Base-by-base conservation (phyloP, 2,113 vertebrate genomes). In the Pardalotus punctatus region DNA sequence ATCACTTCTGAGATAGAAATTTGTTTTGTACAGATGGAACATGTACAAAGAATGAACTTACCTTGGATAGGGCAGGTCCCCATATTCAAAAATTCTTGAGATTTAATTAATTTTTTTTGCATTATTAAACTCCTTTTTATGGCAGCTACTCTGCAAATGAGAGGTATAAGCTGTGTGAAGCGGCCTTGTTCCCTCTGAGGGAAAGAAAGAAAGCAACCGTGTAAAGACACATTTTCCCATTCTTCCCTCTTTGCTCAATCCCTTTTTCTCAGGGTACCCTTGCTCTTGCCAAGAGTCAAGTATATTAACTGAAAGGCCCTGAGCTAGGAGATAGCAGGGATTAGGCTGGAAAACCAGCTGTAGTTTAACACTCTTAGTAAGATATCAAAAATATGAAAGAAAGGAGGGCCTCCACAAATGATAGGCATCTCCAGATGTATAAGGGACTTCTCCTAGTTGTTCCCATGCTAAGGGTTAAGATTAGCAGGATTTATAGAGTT, bases 391-490 rank as follows among this genome's bases (percentile, higher is more conserved):
- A 25, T 40, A 16, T 36, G 5, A 24, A 82, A 72, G 24, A 62
- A 20, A 48, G 8, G 14, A 61, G 16, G 1, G 2, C 7, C 1
- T 57, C 12, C 2, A 4, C 10, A 43, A 74, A 47, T 33, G 17
- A 45, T 5, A 58, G 21, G 1, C 6, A 33, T 9, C n/a, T 40
- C 20, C 15, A 38, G 19, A 24, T 9, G 23, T 11, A 6, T 16
- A 76, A 58, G 5, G 62, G 14, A 17, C 15, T 65, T 12, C 24
- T 73, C 3, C 17, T 36, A 45, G 6, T 18, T 65, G 4, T 66
- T 85, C 9, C 11, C 20, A 16, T 56, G 60, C 66, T 60, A 71
- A 54, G 3, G 5, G 6, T 79, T 81, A 90, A 78, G 15, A 64
- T 58, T 58, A 82, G 42, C 14, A 76, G 5, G 17, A 66, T 66